A percentile compares a stretch with the other conserved stretches of the same genome.
These are phyloP conservation scores for Morpho helenor DNA, from an alignment of 2,888 invertebrate species.

Conservation along the genomic window DNA sequence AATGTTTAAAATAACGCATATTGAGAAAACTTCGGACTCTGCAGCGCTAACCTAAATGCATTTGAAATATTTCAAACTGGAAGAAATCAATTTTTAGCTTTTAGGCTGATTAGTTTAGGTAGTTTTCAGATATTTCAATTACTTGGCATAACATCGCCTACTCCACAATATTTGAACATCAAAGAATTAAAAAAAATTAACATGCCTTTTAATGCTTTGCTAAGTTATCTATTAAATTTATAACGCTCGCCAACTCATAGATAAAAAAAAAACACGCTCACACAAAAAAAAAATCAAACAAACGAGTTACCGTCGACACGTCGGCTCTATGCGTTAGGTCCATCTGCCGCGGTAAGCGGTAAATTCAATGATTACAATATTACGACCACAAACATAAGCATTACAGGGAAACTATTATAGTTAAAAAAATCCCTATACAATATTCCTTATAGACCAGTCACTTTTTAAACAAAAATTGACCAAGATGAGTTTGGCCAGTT, in stretches of 20 bases:
- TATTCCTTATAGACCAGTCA: conserved; percentile 3
- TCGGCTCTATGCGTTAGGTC: conserved; percentile 76
- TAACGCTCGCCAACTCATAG: conserved; percentile 22
- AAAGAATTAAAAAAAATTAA: too few relatives aligned
- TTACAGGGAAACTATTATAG: conserved; percentile 1
- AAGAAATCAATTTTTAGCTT: too few relatives aligned
- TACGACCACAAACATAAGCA: conserved; percentile 34
- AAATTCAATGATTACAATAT: conserved; percentile 51
- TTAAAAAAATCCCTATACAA: neutral
- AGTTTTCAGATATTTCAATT: too few relatives aligned
- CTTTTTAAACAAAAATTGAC: conserved; percentile 1
- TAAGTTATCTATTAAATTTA: too few relatives aligned
- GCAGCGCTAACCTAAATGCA: too few relatives aligned
- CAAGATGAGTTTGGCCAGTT: neutral
- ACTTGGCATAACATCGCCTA: too few relatives aligned
- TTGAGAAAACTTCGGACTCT: too few relatives aligned
- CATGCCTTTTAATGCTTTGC: too few relatives aligned
- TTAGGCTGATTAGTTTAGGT: too few relatives aligned
- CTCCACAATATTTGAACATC: too few relatives aligned
- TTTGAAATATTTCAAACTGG: too few relatives aligned
- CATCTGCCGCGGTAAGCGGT: conserved; percentile 74
- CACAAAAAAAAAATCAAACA: conserved; percentile 40
- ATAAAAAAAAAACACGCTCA: conserved; percentile 22
- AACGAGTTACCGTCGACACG: conserved; percentile 68
- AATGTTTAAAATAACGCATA: too few relatives aligned